Conservation (phyloP, 2,113 vertebrate species). For the Phaethon lepturus region DNA sequence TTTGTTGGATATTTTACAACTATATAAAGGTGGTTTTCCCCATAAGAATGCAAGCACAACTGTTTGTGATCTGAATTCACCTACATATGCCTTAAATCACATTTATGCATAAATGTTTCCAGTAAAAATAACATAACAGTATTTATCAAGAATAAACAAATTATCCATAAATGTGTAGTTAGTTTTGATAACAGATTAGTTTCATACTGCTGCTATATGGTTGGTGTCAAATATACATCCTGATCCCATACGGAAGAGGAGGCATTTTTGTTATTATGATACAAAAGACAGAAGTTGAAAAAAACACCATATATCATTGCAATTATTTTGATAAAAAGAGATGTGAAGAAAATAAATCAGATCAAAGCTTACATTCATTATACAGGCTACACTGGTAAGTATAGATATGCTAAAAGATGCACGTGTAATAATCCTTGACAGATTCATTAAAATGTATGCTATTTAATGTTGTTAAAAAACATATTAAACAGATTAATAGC, state of each 20-base stretch:
- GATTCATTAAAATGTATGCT: background rate
- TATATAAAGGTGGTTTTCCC: background rate
- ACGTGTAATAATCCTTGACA: background rate
- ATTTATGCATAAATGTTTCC: background rate
- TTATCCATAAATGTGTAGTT: background rate
- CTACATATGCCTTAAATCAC: background rate
- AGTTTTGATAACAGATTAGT: background rate
- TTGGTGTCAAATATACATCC: background rate
- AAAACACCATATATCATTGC: background rate
- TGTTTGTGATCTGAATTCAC: background rate
- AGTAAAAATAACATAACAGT: background rate
- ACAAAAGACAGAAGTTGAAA: background rate
- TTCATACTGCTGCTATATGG: background rate
- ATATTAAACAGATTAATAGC: background rate
- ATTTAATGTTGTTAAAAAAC: background rate
- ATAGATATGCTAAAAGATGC: background rate
- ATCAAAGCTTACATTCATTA: background rate
- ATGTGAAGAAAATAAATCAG: background rate
- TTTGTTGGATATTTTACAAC: background rate
- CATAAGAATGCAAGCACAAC: background rate
- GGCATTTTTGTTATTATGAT: fast-evolving
- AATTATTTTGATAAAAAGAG: background rate
- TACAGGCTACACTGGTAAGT: background rate
- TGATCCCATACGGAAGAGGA: background rate
- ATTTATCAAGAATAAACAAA: background rate